A percentile compares a stretch with the other conserved stretches of the same genome.
Evolutionary conservation across 2,113 vertebrate genomes (phyloP).

Genomic region (Engystomops pustulosus): DNA sequence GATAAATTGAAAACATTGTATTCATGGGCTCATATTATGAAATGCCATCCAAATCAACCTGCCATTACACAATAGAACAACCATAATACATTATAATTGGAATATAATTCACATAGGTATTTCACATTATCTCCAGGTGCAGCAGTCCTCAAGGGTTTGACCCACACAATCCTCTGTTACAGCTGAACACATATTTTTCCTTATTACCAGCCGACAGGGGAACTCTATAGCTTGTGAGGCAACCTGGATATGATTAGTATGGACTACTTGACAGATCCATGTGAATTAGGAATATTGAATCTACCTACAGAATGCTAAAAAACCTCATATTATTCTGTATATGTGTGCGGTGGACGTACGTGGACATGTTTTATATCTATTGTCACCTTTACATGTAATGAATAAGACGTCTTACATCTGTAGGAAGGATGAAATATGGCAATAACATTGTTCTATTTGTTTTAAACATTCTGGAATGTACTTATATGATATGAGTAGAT

Average conservation of each 20-base stretch:
- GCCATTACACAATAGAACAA: slow-evolving; percentile 28
- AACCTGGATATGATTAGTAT: slow-evolving; percentile 34
- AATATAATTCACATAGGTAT: slow-evolving; percentile 22
- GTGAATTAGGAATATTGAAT: slow-evolving; percentile 36
- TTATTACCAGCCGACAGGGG: slow-evolving; percentile 27
- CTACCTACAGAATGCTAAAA: not conserved
- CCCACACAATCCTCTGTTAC: slow-evolving; percentile 49
- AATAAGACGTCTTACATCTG: not conserved
- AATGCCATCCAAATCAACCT: slow-evolving; percentile 12
- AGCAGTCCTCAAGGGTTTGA: slow-evolving; percentile 23
- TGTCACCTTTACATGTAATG: slow-evolving; percentile 29
- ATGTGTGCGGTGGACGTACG: not conserved
- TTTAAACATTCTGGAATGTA: slow-evolving; percentile 15
- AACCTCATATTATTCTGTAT: slow-evolving; percentile 22
- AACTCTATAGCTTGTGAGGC: slow-evolving; percentile 38
- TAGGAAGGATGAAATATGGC: not conserved
- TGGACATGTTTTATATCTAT: slow-evolving; percentile 43
- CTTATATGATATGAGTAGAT: slow-evolving; percentile 32
- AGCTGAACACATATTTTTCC: slow-evolving; percentile 19
- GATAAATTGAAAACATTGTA: not conserved
- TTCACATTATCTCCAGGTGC: slow-evolving; percentile 44
- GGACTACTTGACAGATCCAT: slow-evolving; percentile 12
- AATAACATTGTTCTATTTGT: not conserved
- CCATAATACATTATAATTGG: slow-evolving; percentile 13
- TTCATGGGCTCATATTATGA: not conserved